phyloP scores from a whole-genome alignment of 2,888 invertebrate genomes.

The Epicampocera succincta region DNA sequence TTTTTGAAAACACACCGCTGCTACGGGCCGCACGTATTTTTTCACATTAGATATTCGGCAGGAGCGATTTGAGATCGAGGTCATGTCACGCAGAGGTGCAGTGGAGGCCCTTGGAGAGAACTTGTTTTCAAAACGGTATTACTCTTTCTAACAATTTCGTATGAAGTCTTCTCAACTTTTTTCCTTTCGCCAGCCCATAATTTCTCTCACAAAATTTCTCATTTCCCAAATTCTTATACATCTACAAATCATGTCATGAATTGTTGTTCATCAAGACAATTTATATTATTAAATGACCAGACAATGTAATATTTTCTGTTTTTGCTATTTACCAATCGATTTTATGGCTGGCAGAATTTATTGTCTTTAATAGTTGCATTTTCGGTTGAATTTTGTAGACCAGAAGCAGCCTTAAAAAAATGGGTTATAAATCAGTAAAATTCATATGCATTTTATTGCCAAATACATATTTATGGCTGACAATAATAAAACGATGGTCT shows the following conservation, averaged over 20 bases:
- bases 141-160: too few relatives aligned
- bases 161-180: too few relatives aligned
- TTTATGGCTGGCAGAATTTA: slow-evolving; percentile 58
- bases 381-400: slow-evolving; percentile 57
- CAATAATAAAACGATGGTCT: slow-evolving; percentile 53
- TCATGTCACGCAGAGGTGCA: too few relatives aligned
- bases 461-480: slow-evolving; percentile 50
- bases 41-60: too few relatives aligned
- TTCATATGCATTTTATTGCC: slow-evolving; percentile 64
- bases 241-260: not conserved
- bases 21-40: too few relatives aligned
- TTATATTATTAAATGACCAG: slow-evolving; percentile 47
- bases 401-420: slow-evolving; percentile 27
- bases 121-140: too few relatives aligned
- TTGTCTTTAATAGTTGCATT: slow-evolving; percentile 62
- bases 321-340: slow-evolving; percentile 52
- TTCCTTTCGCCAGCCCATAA: too few relatives aligned
- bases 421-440: slow-evolving; percentile 57
- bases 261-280: not conserved
- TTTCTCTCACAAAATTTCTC: too few relatives aligned
- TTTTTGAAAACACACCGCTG: too few relatives aligned
- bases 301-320: slow-evolving; percentile 30
- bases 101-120: too few relatives aligned
- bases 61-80: too few relatives aligned
- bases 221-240: not conserved